Conservation (phyloP, 2,888 invertebrate genomes). For the Imbricaverruca yamaguchii region DNA sequence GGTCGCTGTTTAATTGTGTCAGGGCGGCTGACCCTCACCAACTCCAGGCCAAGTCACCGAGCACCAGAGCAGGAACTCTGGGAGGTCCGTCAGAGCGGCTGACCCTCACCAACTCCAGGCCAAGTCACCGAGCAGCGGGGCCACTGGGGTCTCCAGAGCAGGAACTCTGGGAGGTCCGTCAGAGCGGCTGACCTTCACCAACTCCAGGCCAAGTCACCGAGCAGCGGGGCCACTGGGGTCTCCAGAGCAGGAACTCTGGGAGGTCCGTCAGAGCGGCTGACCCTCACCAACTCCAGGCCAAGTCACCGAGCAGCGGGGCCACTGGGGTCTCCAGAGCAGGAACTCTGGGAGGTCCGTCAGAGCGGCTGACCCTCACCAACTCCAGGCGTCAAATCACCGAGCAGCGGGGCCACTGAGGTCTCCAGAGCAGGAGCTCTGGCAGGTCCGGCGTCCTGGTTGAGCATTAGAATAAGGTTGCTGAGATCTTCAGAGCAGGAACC, state of each 20-base stretch:
- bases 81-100: not conserved
- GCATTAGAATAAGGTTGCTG: not conserved
- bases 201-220: not conserved
- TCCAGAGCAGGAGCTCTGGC: not conserved
- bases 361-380: not conserved
- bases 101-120: not conserved
- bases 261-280: not conserved
- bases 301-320: not conserved
- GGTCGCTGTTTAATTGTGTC: not conserved
- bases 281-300: not conserved
- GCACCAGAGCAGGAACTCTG: too few relatives aligned
- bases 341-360: not conserved
- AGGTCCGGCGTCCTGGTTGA: not conserved
- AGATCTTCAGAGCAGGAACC: not conserved
- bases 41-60: too few relatives aligned
- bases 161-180: not conserved
- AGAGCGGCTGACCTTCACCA: not conserved
- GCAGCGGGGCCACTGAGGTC: not conserved
- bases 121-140: not conserved
- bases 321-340: not conserved
- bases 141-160: not conserved
- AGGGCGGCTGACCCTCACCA: not conserved
- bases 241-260: not conserved
- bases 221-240: not conserved
- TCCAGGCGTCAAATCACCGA: not conserved